Base-by-base conservation (phyloP, 2,797 vertebrate genomes). In the Brachyrhaphis roseni region DNA sequence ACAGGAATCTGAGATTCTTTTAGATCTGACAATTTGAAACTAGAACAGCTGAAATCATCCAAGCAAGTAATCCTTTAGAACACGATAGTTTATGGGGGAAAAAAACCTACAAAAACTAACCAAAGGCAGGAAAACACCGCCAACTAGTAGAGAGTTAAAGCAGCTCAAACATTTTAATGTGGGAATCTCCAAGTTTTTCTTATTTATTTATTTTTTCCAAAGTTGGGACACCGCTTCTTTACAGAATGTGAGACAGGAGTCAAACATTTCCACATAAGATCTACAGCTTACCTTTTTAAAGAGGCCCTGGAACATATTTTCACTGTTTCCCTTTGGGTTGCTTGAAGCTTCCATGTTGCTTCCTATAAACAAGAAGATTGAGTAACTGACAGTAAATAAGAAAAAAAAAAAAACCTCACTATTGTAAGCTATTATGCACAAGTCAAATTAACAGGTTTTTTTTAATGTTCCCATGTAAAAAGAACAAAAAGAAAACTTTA, bases 241-340 rank as follows among this genome's bases (percentile, higher is more conserved):
- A 31, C 28, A 64, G 59, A 64, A 64, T 36, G 31, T 0, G 16
- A 18, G 16, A 34, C 2, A 20, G 31, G 6, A 51, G 49, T 51
- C 59, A 64, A 64, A 64, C 31, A 36, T 36, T 64, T 64, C 8
- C 2, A 1, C 15, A 64, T 18, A 20, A 51, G 49, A 8, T 7
- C 23, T 8, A 3, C 7, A 51, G 49, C 77, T 91, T 86, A 98
- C 98, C 97, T 96, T 98, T 92, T 97, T 98, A 91, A 98, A 99
- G 64, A 98, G 98, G 59, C 98, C 94, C 75, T 95, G 90, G 31
- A 94, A 94, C 0, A 95, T 88, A 8, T 94, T 95, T 15, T 99
- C 97, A 49, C 91, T 95, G 91, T 94, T 96, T 31, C 94, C 94
- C 80, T 93, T 98, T 59, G 96, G 93, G 82, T 90, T 91, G 51